A percentile compares a stretch with the other conserved stretches of the same genome.
phyloP scores from a whole-genome alignment of 1,140 invertebrate genomes.

The Rhagoletis pomonella region DNA sequence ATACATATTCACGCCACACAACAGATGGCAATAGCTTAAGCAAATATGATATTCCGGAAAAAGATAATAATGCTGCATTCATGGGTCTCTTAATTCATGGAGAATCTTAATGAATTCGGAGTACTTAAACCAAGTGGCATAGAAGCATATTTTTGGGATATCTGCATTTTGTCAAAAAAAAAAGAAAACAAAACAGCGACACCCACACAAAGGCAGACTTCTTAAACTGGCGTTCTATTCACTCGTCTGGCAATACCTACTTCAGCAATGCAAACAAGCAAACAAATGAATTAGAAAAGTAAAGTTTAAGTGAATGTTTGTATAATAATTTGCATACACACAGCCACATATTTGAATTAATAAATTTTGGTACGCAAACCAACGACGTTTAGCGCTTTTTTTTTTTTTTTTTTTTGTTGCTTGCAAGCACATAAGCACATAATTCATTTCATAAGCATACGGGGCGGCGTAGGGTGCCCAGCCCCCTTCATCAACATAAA shows the following conservation, averaged over 20 bases:
- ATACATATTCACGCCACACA: too few species aligned
- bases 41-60: neutral
- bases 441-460: neutral
- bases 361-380: neutral
- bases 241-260: too few species aligned
- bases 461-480: slow-evolving; percentile 5
- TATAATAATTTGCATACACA: neutral
- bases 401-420: neutral
- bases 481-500: slow-evolving; percentile 12
- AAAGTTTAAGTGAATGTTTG: neutral
- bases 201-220: neutral
- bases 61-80: neutral
- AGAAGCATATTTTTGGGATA: neutral
- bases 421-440: neutral
- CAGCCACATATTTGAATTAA: too few species aligned
- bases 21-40: neutral
- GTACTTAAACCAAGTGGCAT: neutral
- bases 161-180: neutral
- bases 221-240: neutral
- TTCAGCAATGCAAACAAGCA: neutral
- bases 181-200: too few species aligned
- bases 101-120: neutral
- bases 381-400: neutral
- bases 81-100: neutral
- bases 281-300: neutral